Conservation (phyloP, 2,888 invertebrate genomes). For the Amphipyra berbera region DNA sequence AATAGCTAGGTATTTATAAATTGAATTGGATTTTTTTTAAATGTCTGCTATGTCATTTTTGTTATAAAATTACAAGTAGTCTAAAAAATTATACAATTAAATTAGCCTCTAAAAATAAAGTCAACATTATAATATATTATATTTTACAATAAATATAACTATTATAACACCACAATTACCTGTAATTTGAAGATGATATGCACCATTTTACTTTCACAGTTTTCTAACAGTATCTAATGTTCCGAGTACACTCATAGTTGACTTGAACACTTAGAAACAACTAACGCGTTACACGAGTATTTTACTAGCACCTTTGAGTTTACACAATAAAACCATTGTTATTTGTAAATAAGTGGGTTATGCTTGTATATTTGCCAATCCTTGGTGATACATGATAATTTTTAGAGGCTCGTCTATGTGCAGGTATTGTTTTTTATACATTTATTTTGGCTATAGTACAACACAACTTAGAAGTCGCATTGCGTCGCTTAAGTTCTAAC, state of each 20-base stretch:
- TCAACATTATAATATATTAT: not conserved
- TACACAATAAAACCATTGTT: conserved; percentile 50
- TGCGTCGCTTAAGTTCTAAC: too few species aligned
- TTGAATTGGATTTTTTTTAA: too few species aligned
- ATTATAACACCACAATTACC: conserved; percentile 1
- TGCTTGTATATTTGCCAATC: conserved; percentile 34
- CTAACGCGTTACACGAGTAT: conserved; percentile 30
- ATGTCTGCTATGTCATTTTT: too few species aligned
- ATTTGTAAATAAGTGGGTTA: conserved; percentile 29
- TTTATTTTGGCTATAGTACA: too few species aligned
- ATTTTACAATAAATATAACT: not conserved
- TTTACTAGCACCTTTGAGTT: conserved; percentile 31
- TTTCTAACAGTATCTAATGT: conserved; percentile 21
- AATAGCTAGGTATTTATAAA: too few species aligned
- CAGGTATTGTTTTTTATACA: too few species aligned
- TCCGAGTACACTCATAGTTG: conserved; percentile 29
- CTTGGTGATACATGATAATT: not conserved
- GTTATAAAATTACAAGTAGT: too few species aligned
- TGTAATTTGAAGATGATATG: conserved; percentile 30
- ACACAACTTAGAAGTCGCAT: too few species aligned
- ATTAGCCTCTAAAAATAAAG: not conserved
- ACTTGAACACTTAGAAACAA: conserved; percentile 36
- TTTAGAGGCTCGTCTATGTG: too few species aligned
- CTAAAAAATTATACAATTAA: not conserved
- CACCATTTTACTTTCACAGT: conserved; percentile 29